Conservation (phyloP, 2,888 invertebrate genomes). For the Cerceris ruficornis region DNA sequence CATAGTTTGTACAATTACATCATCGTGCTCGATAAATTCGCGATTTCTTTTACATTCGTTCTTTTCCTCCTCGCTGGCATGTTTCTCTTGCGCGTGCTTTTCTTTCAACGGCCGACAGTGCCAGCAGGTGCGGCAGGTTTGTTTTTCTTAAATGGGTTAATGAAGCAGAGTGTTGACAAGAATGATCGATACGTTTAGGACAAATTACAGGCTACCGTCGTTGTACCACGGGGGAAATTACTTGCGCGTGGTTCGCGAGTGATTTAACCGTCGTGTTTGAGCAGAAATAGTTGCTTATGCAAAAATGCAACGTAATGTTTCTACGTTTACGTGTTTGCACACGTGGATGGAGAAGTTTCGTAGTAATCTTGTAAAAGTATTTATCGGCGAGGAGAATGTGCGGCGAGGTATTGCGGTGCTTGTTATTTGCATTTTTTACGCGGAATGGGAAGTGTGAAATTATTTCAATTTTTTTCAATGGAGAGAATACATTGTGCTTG, state of each 20-base stretch:
- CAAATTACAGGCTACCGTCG: slow-evolving; percentile 37
- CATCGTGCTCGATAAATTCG: slow-evolving; percentile 17
- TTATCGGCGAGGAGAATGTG: too few relatives aligned
- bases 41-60: neutral
- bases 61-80: neutral
- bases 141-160: slow-evolving; percentile 37
- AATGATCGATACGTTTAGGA: slow-evolving; percentile 43
- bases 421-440: too few relatives aligned
- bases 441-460: too few relatives aligned
- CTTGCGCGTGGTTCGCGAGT: slow-evolving; percentile 3
- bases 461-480: too few relatives aligned
- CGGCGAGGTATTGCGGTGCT: too few relatives aligned
- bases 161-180: slow-evolving; percentile 41
- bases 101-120: neutral
- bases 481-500: too few relatives aligned
- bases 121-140: slow-evolving; percentile 20
- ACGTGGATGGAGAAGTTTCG: too few relatives aligned
- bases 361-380: too few relatives aligned
- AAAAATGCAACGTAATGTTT: neutral
- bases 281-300: neutral
- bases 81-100: neutral
- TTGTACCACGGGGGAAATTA: neutral
- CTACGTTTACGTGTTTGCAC: neutral
- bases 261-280: neutral
- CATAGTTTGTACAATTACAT: slow-evolving; percentile 27